Base-by-base conservation (phyloP, 2,888 invertebrate species). In the Pinctada fucata region DNA sequence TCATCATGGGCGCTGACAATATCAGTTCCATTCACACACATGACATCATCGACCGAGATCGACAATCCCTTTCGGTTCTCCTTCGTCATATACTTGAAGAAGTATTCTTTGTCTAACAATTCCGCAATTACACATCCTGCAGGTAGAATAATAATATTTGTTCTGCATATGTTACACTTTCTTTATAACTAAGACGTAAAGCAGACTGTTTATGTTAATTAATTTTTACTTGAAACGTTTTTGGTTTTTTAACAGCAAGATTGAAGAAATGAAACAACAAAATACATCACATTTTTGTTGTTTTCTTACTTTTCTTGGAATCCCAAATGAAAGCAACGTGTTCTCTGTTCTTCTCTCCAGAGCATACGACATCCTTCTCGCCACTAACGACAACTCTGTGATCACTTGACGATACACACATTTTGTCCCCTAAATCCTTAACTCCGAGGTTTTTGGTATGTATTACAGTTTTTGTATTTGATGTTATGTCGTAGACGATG, bases 61-160 rank as follows among this genome's bases (percentile, higher is more conserved):
- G 71, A 75, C 31, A 79, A 47, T 3, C 79, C 79, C 51, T 71
- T 70, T 31, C 75, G 66, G 58, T 79, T 79, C n/a, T 71, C 75
- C 16, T 71, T 75, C 3, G 63, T 67, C 10, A 49, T 48, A 49
- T 79, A 79, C 31, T 71, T 65, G 8, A 48, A 47, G 3, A 74
- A 65, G 52, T 79, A 79, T 49, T 75, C 75, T 48, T 16, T 58
- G 48, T 79, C 79, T 49, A 66, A 47, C 3, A 69, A 64, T 50
- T 65, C 66, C 48, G 72, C 58, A 4, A 77, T 52, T 10, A 68
- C 58, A 58, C 58, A 58, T 6, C 13, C 58, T 31, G 31, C 31
- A 31, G 31, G 31, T 31, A 31, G 31, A 31, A 31, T 31, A 31
- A 31, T 31, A 31, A 31, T 31, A 31, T 31, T 31, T 31, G 31